Evolutionary conservation across 2,888 invertebrate species (phyloP), one percentile per base, ranked within the genome.

Genomic region (Lasioglossum villosulum): DNA sequence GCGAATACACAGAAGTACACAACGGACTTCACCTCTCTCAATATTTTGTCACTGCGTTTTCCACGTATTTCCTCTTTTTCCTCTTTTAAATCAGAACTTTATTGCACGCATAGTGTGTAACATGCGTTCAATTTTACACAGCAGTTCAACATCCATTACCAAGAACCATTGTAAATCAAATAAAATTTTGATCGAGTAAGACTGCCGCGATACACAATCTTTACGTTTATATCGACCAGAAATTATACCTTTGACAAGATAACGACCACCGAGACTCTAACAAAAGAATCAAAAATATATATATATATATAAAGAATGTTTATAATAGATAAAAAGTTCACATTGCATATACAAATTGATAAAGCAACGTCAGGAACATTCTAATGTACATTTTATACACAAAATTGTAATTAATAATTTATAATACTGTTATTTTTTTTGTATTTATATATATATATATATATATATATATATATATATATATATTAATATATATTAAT

Each of bases 161-260:
- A 16, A 27, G 14, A 34, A 5, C 23, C 52, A 16, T 77, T 39
- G 23, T 27, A 52, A 73, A 66, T 59, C 45, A 48, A 79, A 66
- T 74, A 84, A 78, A 84, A 77, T 84, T 59, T 71, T 59, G 12
- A 75, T 59, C 42, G 45, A 81, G 27, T 37, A 63, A 45, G 37
- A 23, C 16, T 34, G 30, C 63, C n/a, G 34, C 12, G 12, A 42
- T 75, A 75, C 63, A 34, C 66, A 63, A 82, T 45, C 34, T 45
- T 73, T 27, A 27, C 10, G 30, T 14, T 5, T 42, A 30, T 16
- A 45, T 59, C 59, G 23, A 39, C 66, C 42, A 23, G 30, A 48
- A 82, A 14, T 52, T 16, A 45, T 52, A 72, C 66, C 34, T 66
- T 52, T 52, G 30, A 56, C 63, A 34, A 39, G 16, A 5, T 27